Conservation (phyloP, 2,113 vertebrate genomes). For the Rattus norvegicus region GRCr8 NC_086034.1:88260501-88261000, state of each 20-base stretch:
- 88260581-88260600: constrained; percentile 37
- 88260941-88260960: constrained; percentile 63
- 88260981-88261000: constrained; percentile 46
- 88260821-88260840: constrained; percentile 70
- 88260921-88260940: constrained; percentile 65
- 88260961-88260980: constrained; percentile 66
- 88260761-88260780: constrained; percentile 78
- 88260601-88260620: background rate
- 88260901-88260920: constrained; percentile 58
- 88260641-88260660: constrained; percentile 52
- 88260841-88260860: constrained; percentile 60
- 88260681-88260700: constrained; percentile 74
- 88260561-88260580: background rate
- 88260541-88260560: constrained; percentile 52
- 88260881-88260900: constrained; percentile 11
- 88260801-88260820: constrained; percentile 62
- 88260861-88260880: constrained; percentile 69
- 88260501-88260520: background rate
- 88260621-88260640: constrained; percentile 57
- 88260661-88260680: constrained; percentile 77
- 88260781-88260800: background rate
- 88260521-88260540: constrained; percentile 25
- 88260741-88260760: constrained; percentile 71
- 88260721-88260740: constrained; percentile 76
- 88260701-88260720: constrained; percentile 72